Evolutionary conservation across 2,113 vertebrate genomes (phyloP).

Genomic region (Phalacrocorax carbo): DNA sequence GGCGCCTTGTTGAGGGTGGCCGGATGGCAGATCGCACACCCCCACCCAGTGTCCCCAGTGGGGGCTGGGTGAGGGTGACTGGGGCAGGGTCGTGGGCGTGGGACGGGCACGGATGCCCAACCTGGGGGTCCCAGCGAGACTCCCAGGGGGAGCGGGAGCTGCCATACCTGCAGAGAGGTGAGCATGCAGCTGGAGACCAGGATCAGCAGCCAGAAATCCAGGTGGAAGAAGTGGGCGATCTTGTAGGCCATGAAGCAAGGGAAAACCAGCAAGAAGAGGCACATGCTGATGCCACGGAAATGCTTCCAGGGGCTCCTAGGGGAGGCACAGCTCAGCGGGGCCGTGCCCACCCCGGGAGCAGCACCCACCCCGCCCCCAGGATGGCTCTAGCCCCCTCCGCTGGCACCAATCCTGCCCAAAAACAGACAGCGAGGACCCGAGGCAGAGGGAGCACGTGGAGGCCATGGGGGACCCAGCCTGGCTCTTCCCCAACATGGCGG

Average conservation of each 20-base stretch:
- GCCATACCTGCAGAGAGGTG: slow-evolving; percentile 82
- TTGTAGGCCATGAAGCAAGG: slow-evolving; percentile 85
- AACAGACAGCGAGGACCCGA: fast-evolving
- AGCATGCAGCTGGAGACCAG: slow-evolving; percentile 89
- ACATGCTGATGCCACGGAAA: slow-evolving; percentile 83
- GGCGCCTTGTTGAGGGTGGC: fast-evolving
- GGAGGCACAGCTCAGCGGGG: not conserved
- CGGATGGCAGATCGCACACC: fast-evolving
- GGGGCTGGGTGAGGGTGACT: not conserved
- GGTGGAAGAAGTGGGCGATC: slow-evolving; percentile 86
- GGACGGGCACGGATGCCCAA: not conserved
- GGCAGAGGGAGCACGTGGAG: not conserved
- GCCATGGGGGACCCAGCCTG: not conserved
- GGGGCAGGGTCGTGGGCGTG: not conserved
- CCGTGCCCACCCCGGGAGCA: fast-evolving
- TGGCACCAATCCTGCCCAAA: not conserved
- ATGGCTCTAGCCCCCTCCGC: not conserved
- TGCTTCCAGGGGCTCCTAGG: slow-evolving; percentile 85
- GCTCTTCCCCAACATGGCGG: not conserved
- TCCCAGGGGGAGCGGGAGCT: not conserved
- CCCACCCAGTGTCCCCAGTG: not conserved
- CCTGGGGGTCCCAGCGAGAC: not conserved
- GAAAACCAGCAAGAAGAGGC: slow-evolving; percentile 82
- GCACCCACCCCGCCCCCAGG: too few relatives aligned
- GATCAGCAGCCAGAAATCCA: slow-evolving; percentile 91